phyloP scores from a whole-genome alignment of 2,113 vertebrate genomes.

The Sylvietta virens region DNA sequence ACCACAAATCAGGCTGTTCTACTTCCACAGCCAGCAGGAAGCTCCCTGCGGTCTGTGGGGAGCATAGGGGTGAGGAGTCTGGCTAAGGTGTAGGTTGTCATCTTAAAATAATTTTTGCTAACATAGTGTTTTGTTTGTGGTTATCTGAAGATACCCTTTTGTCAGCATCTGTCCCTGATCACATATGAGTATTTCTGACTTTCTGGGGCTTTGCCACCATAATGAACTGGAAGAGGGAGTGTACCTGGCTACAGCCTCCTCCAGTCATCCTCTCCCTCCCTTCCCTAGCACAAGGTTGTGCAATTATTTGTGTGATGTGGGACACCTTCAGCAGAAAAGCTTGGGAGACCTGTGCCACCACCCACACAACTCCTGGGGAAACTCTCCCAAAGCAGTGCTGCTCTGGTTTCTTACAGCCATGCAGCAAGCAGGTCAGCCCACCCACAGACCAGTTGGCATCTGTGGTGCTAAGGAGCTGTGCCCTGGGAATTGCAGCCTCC shows the following conservation, averaged over 20 bases:
- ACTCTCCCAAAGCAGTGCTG: background rate
- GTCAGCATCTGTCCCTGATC: background rate
- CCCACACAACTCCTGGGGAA: background rate
- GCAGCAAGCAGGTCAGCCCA: background rate
- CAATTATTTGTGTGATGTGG: background rate
- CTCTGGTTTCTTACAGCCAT: background rate
- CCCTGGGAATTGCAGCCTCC: background rate
- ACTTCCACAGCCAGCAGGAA: background rate
- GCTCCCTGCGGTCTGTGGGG: background rate
- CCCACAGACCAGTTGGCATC: background rate
- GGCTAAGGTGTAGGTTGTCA: background rate
- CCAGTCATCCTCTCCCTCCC: background rate
- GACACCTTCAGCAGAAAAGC: background rate
- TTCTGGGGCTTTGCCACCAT: background rate
- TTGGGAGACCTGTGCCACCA: background rate
- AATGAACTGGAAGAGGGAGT: background rate
- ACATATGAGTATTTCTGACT: background rate
- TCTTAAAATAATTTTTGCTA: background rate
- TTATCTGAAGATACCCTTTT: background rate
- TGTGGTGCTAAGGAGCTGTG: background rate
- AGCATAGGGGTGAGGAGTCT: background rate
- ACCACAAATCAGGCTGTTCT: background rate
- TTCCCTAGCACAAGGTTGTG: background rate
- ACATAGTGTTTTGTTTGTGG: background rate
- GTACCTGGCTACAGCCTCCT: background rate